phyloP scores from a whole-genome alignment of 2,888 invertebrate genomes.

The Graphium colonna region DNA sequence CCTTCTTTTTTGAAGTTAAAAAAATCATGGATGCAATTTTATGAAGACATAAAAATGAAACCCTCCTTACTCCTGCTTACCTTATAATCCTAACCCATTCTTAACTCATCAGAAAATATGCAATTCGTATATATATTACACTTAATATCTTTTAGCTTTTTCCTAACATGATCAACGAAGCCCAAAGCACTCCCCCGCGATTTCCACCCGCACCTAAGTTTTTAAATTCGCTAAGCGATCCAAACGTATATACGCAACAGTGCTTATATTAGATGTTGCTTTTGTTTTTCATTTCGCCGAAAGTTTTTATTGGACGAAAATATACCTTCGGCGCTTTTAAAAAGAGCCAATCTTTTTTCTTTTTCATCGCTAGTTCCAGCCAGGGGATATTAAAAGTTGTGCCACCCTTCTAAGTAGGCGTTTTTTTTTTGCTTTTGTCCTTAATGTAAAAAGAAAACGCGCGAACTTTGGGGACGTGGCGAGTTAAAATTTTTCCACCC shows the following conservation, averaged over 20 bases:
- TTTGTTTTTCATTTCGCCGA: constrained; percentile 29
- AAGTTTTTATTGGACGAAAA: constrained; percentile 23
- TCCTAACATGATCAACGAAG: constrained; percentile 23
- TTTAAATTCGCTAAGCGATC: constrained; percentile 65
- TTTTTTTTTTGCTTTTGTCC: constrained; percentile 61
- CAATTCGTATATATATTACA: not conserved
- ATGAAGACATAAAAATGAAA: too few relatives aligned
- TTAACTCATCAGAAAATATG: too few relatives aligned
- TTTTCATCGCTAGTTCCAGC: constrained; percentile 28
- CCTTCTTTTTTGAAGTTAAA: too few relatives aligned
- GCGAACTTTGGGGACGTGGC: constrained; percentile 63
- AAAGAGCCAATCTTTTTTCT: constrained; percentile 28
- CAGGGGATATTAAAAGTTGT: constrained; percentile 66
- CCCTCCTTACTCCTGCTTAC: too few relatives aligned
- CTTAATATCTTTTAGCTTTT: not conserved
- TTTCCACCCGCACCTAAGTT: constrained; percentile 44
- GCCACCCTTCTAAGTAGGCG: constrained; percentile 75
- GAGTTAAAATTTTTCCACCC: constrained; percentile 69
- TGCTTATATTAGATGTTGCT: constrained; percentile 56
- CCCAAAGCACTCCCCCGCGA: constrained; percentile 47
- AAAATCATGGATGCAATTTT: too few relatives aligned
- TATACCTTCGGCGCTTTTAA: constrained; percentile 23
- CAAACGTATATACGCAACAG: constrained; percentile 43
- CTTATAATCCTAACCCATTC: too few relatives aligned
- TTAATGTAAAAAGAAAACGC: constrained; percentile 78